These are phyloP conservation scores for Chaetophractus vellerosus DNA, from an alignment of 2,797 vertebrate genomes.

Conservation along the genomic window DNA sequence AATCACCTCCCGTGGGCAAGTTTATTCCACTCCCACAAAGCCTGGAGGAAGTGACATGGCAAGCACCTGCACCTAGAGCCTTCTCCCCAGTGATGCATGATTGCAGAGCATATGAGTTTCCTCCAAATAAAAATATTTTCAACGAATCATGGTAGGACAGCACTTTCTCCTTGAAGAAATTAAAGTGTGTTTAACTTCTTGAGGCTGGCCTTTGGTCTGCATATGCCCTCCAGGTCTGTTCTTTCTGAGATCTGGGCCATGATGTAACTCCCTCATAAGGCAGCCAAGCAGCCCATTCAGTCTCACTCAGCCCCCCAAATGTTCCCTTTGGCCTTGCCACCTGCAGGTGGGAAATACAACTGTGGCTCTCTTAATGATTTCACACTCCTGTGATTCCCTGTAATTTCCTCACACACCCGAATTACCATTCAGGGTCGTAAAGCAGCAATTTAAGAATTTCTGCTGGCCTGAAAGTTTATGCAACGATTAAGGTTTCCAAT, in stretches of 20 bases:
- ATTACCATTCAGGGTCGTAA: constrained; percentile 57
- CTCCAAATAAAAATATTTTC: constrained; percentile 2
- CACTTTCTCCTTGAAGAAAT: constrained; percentile 55
- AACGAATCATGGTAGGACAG: not conserved
- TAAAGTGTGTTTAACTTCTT: not conserved
- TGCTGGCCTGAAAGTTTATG: constrained; percentile 71
- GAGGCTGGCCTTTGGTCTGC: not conserved
- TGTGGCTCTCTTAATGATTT: constrained; percentile 58
- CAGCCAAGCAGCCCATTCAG: not conserved
- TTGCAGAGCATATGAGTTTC: not conserved
- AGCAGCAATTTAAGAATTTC: constrained; percentile 80
- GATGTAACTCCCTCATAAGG: not conserved
- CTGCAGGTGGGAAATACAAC: constrained; percentile 66
- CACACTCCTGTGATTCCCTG: constrained; percentile 58
- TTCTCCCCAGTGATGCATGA: not conserved
- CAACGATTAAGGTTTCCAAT: constrained; percentile 70
- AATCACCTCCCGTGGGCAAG: constrained; percentile 17
- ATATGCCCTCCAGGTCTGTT: not conserved
- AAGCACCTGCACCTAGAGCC: not conserved
- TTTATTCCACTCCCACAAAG: not conserved
- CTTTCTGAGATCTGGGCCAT: not conserved
- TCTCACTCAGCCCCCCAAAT: not conserved
- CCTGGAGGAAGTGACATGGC: not conserved
- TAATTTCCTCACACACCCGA: constrained; percentile 74
- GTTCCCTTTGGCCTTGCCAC: constrained; percentile 18